Percentiles rank a stretch among this genome's conserved stretches.
Conservation (phyloP, 2,888 invertebrate genomes). For the Troides aeacus region DNA sequence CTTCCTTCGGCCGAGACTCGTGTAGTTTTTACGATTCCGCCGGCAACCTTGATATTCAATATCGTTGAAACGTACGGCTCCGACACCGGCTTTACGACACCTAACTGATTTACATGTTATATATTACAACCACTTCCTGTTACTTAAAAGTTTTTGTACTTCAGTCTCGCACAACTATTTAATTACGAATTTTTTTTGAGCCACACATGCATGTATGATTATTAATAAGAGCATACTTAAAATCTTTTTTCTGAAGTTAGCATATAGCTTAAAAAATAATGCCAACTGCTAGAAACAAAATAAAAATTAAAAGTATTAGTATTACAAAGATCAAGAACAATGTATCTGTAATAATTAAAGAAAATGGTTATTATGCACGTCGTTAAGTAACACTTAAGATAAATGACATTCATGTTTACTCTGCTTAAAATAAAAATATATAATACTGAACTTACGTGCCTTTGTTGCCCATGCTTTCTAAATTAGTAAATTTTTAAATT, state of each 20-base stretch:
- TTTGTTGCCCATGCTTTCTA: too few species aligned
- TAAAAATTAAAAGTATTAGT: too few species aligned
- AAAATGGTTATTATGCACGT: neutral
- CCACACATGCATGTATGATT: neutral
- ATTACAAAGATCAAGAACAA: too few species aligned
- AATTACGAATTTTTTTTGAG: neutral
- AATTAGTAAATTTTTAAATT: neutral
- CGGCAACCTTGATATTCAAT: conserved; percentile 30
- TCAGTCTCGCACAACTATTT: neutral
- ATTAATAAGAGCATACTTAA: neutral
- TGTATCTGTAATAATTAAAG: too few species aligned
- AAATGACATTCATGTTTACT: neutral
- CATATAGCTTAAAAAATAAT: too few species aligned
- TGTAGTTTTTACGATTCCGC: conserved; percentile 26
- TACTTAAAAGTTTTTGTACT: conserved; percentile 1
- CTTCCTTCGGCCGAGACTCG: conserved; percentile 19
- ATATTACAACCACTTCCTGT: conserved; percentile 14
- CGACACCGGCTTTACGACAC: conserved; percentile 8
- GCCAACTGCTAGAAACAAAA: too few species aligned
- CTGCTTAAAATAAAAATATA: neutral
- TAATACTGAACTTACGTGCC: too few species aligned
- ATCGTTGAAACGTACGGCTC: conserved; percentile 21
- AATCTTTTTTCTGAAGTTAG: too few species aligned
- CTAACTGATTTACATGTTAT: conserved; percentile 15
- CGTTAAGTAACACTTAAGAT: neutral